These are phyloP conservation scores for Centropristis striata DNA, from an alignment of 2,113 vertebrate genomes.

Conservation along the genomic window DNA sequence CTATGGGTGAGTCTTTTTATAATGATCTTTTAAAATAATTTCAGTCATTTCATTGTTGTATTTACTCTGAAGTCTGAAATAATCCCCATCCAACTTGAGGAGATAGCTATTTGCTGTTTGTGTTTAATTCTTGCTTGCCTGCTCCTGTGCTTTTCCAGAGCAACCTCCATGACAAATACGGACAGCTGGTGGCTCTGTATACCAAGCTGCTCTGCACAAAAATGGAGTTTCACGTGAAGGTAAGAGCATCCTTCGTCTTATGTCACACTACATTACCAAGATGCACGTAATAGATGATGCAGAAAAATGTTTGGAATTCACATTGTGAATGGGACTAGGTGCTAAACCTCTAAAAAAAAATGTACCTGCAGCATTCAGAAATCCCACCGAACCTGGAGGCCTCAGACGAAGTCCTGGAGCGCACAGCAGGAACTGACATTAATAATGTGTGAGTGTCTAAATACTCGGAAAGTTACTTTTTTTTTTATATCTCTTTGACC, in stretches of 20 bases:
- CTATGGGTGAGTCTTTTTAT: conserved; percentile 91
- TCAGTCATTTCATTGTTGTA: neutral
- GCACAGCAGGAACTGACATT: conserved; percentile 92
- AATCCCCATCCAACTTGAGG: neutral
- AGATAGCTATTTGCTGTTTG: neutral
- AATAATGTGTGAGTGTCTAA: conserved; percentile 93
- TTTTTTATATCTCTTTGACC: neutral
- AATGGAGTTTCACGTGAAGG: conserved; percentile 95
- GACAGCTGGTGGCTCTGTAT: conserved; percentile 92
- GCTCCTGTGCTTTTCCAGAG: conserved; percentile 75
- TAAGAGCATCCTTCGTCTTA: conserved; percentile 57
- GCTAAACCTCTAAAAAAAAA: neutral
- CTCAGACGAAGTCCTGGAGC: conserved; percentile 93
- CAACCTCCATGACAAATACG: conserved; percentile 92
- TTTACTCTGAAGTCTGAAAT: neutral
- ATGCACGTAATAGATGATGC: neutral
- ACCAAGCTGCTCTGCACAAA: conserved; percentile 92
- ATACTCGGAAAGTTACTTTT: neutral
- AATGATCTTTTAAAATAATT: conserved; percentile 6
- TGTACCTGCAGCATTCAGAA: conserved; percentile 88
- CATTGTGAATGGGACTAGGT: neutral
- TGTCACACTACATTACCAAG: neutral
- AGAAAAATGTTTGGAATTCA: neutral
- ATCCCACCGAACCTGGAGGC: conserved; percentile 93
- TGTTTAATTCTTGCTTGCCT: conserved; percentile 5